Evolutionary conservation across 1,140 invertebrate species (phyloP).

Genomic region (Philaenus spumarius): DNA sequence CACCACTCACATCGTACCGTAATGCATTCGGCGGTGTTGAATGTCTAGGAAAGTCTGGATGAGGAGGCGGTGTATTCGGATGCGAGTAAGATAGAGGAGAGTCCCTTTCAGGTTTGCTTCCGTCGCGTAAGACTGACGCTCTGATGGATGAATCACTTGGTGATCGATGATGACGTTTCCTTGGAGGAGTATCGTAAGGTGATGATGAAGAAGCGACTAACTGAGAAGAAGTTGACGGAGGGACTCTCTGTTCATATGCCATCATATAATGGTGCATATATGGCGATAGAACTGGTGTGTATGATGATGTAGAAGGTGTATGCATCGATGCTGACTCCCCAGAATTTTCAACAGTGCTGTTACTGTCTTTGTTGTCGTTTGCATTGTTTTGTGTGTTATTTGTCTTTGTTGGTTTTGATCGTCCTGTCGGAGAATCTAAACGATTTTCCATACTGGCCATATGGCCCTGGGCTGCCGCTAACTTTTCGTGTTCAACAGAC

Average conservation of each 20-base stretch:
- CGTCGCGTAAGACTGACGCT: slow-evolving; percentile 59
- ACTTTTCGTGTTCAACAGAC: slow-evolving; percentile 67
- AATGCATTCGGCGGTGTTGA: slow-evolving; percentile 36
- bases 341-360: slow-evolving; percentile 27
- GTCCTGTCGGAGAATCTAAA: slow-evolving; percentile 29
- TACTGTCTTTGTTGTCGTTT: slow-evolving; percentile 34
- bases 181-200: slow-evolving; percentile 40
- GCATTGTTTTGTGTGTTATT: slow-evolving; percentile 31
- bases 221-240: slow-evolving; percentile 22
- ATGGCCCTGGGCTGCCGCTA: slow-evolving; percentile 55
- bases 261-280: slow-evolving; percentile 34
- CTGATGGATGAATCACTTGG: slow-evolving; percentile 42
- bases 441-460: slow-evolving; percentile 21
- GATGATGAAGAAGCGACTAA: slow-evolving; percentile 6
- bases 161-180: slow-evolving; percentile 41
- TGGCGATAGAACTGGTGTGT: slow-evolving; percentile 41
- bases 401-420: slow-evolving; percentile 16
- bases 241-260: slow-evolving; percentile 27
- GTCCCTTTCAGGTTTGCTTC: slow-evolving; percentile 33
- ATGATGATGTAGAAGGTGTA: slow-evolving; percentile 36
- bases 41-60: slow-evolving; percentile 18
- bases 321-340: slow-evolving; percentile 22
- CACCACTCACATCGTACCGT: neutral
- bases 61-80: slow-evolving; percentile 6
- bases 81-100: slow-evolving; percentile 6